Evolutionary conservation across 1,140 invertebrate genomes (phyloP).

Genomic region (Pseudomyrmex gracilis): DNA sequence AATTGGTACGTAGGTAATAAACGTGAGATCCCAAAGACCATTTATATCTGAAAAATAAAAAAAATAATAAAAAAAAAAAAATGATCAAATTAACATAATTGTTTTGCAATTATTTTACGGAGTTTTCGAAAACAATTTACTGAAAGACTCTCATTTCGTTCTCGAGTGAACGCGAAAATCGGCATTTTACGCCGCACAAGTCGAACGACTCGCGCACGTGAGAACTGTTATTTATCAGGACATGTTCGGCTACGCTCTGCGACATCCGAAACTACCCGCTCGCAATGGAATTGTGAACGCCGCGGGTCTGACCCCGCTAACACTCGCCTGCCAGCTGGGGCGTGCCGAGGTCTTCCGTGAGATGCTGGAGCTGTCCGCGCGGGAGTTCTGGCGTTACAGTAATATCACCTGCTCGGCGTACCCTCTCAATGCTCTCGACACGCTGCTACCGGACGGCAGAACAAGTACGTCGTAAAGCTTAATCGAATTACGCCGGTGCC

Average conservation of each 20-base stretch:
- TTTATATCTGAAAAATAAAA: too few relatives aligned
- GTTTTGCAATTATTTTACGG: too few relatives aligned
- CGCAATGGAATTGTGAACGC: constrained; percentile 95
- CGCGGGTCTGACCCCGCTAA: constrained; percentile 97
- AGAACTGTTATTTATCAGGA: constrained; percentile 87
- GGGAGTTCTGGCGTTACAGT: constrained; percentile 99
- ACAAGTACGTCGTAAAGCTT: constrained; percentile 91
- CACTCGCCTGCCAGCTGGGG: constrained; percentile 97
- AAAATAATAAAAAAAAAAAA: too few relatives aligned
- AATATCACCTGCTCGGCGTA: constrained; percentile 99
- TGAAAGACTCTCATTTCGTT: not conserved
- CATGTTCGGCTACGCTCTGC: constrained; percentile 98
- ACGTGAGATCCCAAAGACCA: not conserved
- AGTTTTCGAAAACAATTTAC: too few relatives aligned
- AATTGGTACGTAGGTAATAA: constrained; percentile 89
- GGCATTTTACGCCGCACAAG: constrained; percentile 4
- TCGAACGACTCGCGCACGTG: constrained; percentile 3
- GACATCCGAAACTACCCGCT: constrained; percentile 96
- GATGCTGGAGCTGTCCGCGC: constrained; percentile 97
- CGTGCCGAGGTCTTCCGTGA: constrained; percentile 98
- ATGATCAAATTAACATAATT: too few relatives aligned
- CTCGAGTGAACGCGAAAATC: not conserved
- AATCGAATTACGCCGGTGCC: constrained; percentile 77
- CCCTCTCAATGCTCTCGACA: constrained; percentile 98
- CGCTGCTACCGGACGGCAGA: constrained; percentile 95